A percentile compares a stretch with the other conserved stretches of the same genome.
phyloP scores from a whole-genome alignment of 35 echinoderm and acorn worm species.

The Heliocidaris tuberculata region DNA sequence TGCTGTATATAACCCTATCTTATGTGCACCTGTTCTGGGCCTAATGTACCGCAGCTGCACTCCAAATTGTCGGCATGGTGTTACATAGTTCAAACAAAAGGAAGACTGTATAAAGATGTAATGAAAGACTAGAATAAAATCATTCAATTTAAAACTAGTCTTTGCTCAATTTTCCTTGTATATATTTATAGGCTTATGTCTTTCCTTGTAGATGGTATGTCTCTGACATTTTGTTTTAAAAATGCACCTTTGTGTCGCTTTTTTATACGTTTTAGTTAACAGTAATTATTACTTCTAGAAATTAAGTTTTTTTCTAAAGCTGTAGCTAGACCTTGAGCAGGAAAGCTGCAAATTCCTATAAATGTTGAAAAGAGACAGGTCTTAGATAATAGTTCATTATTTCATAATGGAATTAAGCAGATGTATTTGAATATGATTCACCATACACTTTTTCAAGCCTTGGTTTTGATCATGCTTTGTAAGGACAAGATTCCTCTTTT shows the following conservation, averaged over 20 bases:
- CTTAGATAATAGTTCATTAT: not conserved
- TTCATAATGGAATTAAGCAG: no score
- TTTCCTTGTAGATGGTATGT: not conserved
- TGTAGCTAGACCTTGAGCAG: not conserved
- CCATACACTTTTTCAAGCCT: not conserved
- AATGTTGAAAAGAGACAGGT: not conserved
- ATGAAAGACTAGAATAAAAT: not conserved
- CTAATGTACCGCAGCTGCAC: constrained; percentile 26
- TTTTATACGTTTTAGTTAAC: not conserved
- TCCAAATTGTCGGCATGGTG: constrained; percentile 21
- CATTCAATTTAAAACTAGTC: constrained; percentile 19
- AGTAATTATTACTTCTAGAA: not conserved
- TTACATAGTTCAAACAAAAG: constrained; percentile 17
- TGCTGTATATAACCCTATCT: not conserved
- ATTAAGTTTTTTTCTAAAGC: not conserved
- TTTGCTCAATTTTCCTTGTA: not conserved
- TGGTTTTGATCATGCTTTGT: not conserved
- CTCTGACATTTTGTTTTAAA: not conserved
- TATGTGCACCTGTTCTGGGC: not conserved
- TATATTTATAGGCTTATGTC: not conserved
- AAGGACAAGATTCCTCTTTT: not conserved
- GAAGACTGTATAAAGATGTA: constrained; percentile 31
- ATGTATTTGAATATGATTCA: not conserved
- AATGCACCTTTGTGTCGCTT: not conserved
- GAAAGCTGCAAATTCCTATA: not conserved